A percentile compares a stretch with the other conserved stretches of the same genome.
Conservation (phyloP, 2,888 invertebrate species). For the Terebella lapidaria region DNA sequence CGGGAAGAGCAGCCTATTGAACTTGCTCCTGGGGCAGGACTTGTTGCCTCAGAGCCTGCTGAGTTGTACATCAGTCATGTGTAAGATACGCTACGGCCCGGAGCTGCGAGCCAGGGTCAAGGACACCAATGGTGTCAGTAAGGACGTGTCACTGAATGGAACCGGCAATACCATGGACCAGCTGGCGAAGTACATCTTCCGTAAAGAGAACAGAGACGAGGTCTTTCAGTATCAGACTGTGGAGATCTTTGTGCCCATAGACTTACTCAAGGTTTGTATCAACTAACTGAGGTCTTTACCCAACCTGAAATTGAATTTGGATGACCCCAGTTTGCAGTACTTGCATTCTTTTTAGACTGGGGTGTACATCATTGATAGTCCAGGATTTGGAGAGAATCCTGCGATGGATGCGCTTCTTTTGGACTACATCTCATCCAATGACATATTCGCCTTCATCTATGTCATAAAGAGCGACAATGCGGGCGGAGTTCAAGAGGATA, state of each 20-base stretch:
- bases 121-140: not conserved
- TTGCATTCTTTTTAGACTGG: conserved; percentile 32
- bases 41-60: conserved; percentile 26
- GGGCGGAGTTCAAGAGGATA: conserved; percentile 43
- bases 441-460: conserved; percentile 38
- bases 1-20: conserved; percentile 41
- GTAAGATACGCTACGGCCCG: conserved; percentile 29
- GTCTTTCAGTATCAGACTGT: conserved; percentile 15
- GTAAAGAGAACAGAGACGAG: conserved; percentile 12
- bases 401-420: conserved; percentile 34
- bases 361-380: conserved; percentile 41
- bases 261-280: conserved; percentile 24
- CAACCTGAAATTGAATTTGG: no score
- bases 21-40: conserved; percentile 34
- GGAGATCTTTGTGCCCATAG: conserved; percentile 24
- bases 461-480: conserved; percentile 44
- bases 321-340: no score
- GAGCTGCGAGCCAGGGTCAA: conserved; percentile 22
- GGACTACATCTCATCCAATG: conserved; percentile 31
- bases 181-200: conserved; percentile 16
- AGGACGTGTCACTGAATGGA: not conserved
- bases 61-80: conserved; percentile 38
- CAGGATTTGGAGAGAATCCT: conserved; percentile 44
- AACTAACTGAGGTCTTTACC: no score
- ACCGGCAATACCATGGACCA: conserved; percentile 2